Evolutionary conservation across 2,113 vertebrate genomes (phyloP), one percentile per base, ranked within the genome.

Genomic region (Trachemys scripta): DNA sequence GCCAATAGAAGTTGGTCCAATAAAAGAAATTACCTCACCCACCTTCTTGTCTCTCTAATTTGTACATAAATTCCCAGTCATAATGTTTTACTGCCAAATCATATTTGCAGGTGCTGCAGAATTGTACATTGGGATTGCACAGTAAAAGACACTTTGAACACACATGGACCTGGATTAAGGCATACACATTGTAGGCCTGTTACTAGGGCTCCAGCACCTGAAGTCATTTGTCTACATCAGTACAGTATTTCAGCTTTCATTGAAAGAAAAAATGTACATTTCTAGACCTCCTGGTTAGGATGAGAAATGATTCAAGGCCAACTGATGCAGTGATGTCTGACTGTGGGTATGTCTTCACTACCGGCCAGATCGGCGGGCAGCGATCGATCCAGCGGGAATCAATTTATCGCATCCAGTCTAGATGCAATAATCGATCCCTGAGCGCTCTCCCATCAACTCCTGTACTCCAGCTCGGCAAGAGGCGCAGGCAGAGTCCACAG

Each of bases 151-250:
- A 20, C 59, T 87, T 42, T 79, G 47, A 85, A 92, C 56, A 89
- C 7, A 25, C 35, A 47, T 16, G 87, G 9, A 29, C 80, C 85
- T 17, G 89, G 90, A 88, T 90, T 92, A 27, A 62, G 4, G 82
- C 88, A 93, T 4, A 42, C 51, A 45, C 17, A 80, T 2, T 38
- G 2, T 69, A 92, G 87, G 53, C 62, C 3, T 53, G 53, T 20
- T 80, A 88, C 78, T 93, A 31, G 57, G 42, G 22, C 80, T 75
- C 84, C 54, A 51, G 53, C 75, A 42, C 10, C 19, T 95, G 93
- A 92, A 96, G 85, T 91, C 6, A 25, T 92, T 91, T 86, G 79
- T 91, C 85, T 84, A 75, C 82, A 94, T 79, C n/a, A 29, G 31
- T 89, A 87, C n/a, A 29, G 31, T 89, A 87, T 85, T 87, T 47